Evolutionary conservation across 2,888 invertebrate genomes (phyloP).

Genomic region (Chrysolina oricalcia): DNA sequence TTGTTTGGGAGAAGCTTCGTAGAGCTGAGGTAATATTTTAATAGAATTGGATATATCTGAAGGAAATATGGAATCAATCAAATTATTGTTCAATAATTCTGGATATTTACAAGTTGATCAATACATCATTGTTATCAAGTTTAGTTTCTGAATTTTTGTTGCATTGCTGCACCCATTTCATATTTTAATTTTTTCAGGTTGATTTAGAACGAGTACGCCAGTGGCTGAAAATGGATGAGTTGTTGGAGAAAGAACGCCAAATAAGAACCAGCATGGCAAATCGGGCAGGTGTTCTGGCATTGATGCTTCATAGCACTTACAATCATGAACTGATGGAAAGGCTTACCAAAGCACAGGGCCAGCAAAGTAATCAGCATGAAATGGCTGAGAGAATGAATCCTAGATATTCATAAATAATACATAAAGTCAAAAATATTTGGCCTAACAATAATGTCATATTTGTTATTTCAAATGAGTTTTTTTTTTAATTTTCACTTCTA

Average conservation of each 20-base stretch:
- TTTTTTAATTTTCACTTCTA: too few relatives aligned
- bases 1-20: constrained; percentile 96
- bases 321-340: constrained; percentile 93
- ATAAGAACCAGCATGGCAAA: constrained; percentile 83
- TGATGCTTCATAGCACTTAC: constrained; percentile 97
- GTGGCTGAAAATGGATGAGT: constrained; percentile 95
- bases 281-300: constrained; percentile 92
- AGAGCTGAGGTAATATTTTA: constrained; percentile 84
- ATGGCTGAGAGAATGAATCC: constrained; percentile 64
- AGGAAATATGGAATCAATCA: too few relatives aligned
- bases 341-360: constrained; percentile 75
- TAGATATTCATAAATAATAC: constrained; percentile 36
- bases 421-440: background rate
- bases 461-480: too few relatives aligned
- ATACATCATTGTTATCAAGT: background rate
- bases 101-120: background rate
- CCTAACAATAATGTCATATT: too few relatives aligned
- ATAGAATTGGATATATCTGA: too few relatives aligned
- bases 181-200: constrained; percentile 74
- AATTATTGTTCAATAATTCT: too few relatives aligned
- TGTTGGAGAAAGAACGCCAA: constrained; percentile 94
- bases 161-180: too few relatives aligned
- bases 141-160: too few relatives aligned
- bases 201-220: constrained; percentile 94
- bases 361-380: constrained; percentile 73